Percentiles rank a stretch among this genome's conserved stretches.
Conservation (phyloP, 2,113 vertebrate genomes). For the Oreochromis tanganicae region DNA sequence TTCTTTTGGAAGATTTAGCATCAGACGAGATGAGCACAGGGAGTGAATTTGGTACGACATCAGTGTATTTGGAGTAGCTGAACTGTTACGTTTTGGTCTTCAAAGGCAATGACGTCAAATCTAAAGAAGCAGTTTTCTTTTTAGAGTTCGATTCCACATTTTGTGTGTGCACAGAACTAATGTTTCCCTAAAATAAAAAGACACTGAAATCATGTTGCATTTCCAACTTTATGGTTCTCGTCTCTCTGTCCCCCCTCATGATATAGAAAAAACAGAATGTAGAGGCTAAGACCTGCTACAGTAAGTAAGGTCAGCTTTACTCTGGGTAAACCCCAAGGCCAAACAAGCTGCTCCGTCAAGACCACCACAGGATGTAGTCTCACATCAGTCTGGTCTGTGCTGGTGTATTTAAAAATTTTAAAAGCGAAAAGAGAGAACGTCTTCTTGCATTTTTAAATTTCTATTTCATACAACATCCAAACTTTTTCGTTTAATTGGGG, state of each 20-base stretch:
- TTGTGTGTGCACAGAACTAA: background rate
- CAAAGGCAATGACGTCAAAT: background rate
- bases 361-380: background rate
- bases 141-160: background rate
- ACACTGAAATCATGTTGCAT: background rate
- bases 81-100: background rate
- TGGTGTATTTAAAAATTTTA: background rate
- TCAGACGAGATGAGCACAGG: background rate
- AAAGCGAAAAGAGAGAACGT: background rate
- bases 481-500: background rate
- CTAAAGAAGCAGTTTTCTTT: background rate
- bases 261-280: background rate
- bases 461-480: background rate
- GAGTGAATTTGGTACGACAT: background rate
- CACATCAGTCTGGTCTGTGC: background rate
- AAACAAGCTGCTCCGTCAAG: background rate
- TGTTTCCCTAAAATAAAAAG: background rate
- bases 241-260: fast-evolving
- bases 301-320: background rate
- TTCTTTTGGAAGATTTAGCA: background rate
- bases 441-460: background rate
- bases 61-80: background rate
- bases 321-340: background rate
- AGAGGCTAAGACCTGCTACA: background rate
- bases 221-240: background rate